Evolutionary conservation across 2,888 invertebrate genomes (phyloP).

Genomic region (Eupithecia inturbata): DNA sequence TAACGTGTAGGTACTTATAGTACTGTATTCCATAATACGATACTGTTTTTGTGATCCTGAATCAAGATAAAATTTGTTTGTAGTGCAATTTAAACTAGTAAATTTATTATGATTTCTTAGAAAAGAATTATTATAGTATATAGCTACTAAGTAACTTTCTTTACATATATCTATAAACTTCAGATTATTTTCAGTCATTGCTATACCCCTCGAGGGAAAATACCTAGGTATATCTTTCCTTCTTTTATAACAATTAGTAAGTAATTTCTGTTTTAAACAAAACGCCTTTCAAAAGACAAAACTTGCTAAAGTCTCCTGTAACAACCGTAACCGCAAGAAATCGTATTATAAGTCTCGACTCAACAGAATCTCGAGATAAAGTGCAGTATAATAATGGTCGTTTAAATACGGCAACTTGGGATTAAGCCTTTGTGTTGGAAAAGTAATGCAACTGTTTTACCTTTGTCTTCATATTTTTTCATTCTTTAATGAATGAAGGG

Average conservation of each 20-base stretch:
- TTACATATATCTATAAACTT: too few relatives aligned
- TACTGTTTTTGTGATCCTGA: too few relatives aligned
- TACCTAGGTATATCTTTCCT: not conserved
- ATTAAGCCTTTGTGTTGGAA: not conserved
- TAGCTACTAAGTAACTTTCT: too few relatives aligned
- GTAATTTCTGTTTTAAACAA: not conserved
- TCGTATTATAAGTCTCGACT: slow-evolving; percentile 11
- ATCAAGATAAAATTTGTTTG: too few relatives aligned
- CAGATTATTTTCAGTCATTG: not conserved
- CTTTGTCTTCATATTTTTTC: too few relatives aligned
- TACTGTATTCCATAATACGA: too few relatives aligned
- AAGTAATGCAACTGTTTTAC: slow-evolving; percentile 7
- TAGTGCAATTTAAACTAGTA: too few relatives aligned
- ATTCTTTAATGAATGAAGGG: too few relatives aligned
- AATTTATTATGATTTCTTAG: too few relatives aligned
- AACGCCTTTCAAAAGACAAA: not conserved
- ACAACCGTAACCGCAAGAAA: slow-evolving; percentile 13
- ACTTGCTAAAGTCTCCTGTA: slow-evolving; percentile 1
- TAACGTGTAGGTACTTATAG: too few relatives aligned
- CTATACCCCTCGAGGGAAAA: too few relatives aligned
- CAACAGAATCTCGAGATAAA: slow-evolving; percentile 24
- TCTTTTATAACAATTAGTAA: not conserved
- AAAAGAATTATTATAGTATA: too few relatives aligned
- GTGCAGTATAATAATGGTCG: slow-evolving; percentile 30
- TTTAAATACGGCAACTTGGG: slow-evolving; percentile 24